Base-by-base conservation (phyloP, 2,797 vertebrate species). In the Tauraco hartlaubi region DNA sequence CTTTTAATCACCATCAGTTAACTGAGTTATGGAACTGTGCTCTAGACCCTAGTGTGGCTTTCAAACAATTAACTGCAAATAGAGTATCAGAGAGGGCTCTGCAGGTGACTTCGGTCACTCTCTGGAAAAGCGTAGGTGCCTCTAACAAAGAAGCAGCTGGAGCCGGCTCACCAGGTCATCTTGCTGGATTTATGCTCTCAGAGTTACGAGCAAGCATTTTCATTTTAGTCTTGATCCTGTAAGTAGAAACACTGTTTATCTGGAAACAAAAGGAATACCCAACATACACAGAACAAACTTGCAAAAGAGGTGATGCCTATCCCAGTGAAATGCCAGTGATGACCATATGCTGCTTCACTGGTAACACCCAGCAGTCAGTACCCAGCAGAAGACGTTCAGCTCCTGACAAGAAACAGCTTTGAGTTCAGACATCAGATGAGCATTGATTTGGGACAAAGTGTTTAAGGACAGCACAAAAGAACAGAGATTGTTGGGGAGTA, bases 1-100 rank as follows among this genome's bases (percentile, higher is more conserved):
- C 14, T 77, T 62, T 41, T 90, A 91, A 92, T 92, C 82, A 33
- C 28, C 21, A 20, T 73, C 66, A 84, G 37, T 95, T 95, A 87
- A 80, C 68, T 54, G 56, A 89, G 66, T 90, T 94, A 84, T 8
- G 41, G 85, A 85, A 62, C 78, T 2, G 0, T 94, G 66, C 48
- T 39, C 39, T 62, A 35, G 58, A 78, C 51, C 64, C 58, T 75
- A 18, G 21, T 52, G 66, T 5, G 5, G 22, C 73, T 92, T 88
- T 39, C 48, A 52, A 66, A 28, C 87, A 93, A 33, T 88, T 92
- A 92, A 61, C 43, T 91, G 29, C 37, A 64, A 71, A 44, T 76
- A 9, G 67, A 55, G 18, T 55, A 35, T 79, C 62, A 76, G 41
- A 84, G 55, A 64, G 29, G 20, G 18, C 51, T 90, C 58, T 86